Evolutionary conservation across 1,140 invertebrate species (phyloP), one percentile per base, ranked within the genome.

Genomic region (Drosophila pseudoobscura): DNA sequence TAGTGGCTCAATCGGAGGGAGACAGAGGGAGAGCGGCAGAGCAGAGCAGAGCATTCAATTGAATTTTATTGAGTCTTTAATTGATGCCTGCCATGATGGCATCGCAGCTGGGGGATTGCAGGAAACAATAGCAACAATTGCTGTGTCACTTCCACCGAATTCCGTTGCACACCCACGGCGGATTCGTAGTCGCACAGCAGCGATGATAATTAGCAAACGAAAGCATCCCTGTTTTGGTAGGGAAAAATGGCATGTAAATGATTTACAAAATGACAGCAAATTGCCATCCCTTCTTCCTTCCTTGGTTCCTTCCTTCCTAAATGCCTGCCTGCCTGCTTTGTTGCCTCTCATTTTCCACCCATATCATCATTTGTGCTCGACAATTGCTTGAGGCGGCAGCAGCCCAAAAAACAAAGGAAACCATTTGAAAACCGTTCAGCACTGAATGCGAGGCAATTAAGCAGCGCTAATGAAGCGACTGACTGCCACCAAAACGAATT

Each of bases 21-120:
- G 52, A 29, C 15, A 31, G 50, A 20, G 26, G 17, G 2, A 20
- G 17, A 54, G n/a, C 55, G 35, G 22, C 17, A 31, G 6, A 35
- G 9, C 35, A 39, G 35, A 22, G 49, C 7, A 7, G 29, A 61
- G 57, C 53, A 35, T 76, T 73, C 82, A 76, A 82, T 85, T 87
- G 82, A 78, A 88, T 82, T 87, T 87, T 82, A 87, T 87, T 75
- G 83, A 72, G 83, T 82, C 82, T 88, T 87, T 87, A 87, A 85
- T 85, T 84, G 80, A 58, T 52, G 68, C 56, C 63, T 75, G 80
- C 65, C 52, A 62, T 55, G 62, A 43, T 66, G 64, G 73, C 46
- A 75, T 39, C 75, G 62, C 71, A 56, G 15, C 31, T 8, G 39
- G 35, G 11, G 11, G 35, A 39, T 62, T 26, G 50, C 31, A 47